phyloP scores from a whole-genome alignment of 1,140 invertebrate genomes.

The Euura lappo region DNA sequence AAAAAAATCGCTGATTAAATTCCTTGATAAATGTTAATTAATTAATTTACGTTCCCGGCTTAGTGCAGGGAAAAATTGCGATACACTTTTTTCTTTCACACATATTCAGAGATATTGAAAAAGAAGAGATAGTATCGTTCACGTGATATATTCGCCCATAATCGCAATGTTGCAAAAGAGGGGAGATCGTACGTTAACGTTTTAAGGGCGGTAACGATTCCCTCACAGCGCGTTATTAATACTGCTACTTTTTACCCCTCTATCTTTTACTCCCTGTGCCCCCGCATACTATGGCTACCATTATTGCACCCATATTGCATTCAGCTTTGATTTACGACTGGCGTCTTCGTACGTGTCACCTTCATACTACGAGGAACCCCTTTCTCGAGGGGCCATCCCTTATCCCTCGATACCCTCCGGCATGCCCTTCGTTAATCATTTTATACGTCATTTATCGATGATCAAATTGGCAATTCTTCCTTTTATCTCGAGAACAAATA shows the following conservation, averaged over 20 bases:
- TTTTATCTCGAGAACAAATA: no score
- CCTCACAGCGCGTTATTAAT: neutral
- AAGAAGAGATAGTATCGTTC: no score
- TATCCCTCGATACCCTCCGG: neutral
- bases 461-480: no score
- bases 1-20: no score
- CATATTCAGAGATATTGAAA: no score
- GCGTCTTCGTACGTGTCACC: neutral
- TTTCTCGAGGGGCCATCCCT: constrained; percentile 1
- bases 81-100: no score
- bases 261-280: neutral
- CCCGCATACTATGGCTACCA: neutral
- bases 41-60: no score
- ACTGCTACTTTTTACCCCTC: neutral
- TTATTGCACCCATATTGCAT: constrained; percentile 7
- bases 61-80: no score
- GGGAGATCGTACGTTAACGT: neutral
- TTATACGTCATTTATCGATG: neutral
- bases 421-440: neutral
- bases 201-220: neutral
- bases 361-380: neutral
- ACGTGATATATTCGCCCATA: no score
- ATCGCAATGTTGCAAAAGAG: no score
- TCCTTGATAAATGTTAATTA: no score
- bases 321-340: constrained; percentile 4